Conservation (phyloP, 2,113 vertebrate genomes). For the Lates calcarifer region DNA sequence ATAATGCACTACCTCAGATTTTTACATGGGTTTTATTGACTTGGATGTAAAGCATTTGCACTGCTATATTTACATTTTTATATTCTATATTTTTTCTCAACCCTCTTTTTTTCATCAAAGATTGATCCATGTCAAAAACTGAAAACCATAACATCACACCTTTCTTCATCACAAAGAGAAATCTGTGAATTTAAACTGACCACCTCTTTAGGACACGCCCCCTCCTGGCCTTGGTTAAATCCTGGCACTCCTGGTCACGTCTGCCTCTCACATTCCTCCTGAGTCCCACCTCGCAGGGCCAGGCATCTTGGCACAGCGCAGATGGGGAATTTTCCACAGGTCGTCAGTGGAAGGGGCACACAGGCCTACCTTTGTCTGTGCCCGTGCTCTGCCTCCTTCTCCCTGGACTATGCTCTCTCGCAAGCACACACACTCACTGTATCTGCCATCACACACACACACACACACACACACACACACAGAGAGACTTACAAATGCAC, state of each 20-base stretch:
- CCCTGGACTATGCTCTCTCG: constrained; percentile 45
- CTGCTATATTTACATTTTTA: no score
- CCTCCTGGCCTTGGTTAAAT: constrained; percentile 37
- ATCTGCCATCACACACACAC: constrained; percentile 36
- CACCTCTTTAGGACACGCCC: background rate
- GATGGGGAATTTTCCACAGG: constrained; percentile 82
- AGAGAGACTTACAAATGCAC: constrained; percentile 16
- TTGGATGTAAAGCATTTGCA: no score
- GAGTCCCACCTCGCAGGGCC: constrained; percentile 55
- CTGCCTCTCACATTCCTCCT: constrained; percentile 70
- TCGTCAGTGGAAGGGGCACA: constrained; percentile 73
- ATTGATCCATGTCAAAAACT: no score
- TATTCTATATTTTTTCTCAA: no score
- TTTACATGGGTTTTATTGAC: no score
- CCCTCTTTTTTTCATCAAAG: no score
- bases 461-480: constrained; percentile 17
- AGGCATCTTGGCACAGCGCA: constrained; percentile 73
- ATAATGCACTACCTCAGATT: no score
- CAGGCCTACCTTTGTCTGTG: constrained; percentile 81
- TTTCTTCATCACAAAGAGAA: constrained; percentile 10
- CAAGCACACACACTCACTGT: constrained; percentile 52
- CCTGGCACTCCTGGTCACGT: constrained; percentile 60
- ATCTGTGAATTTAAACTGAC: constrained; percentile 1
- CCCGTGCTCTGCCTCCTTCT: constrained; percentile 63
- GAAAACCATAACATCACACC: background rate